phyloP scores from a whole-genome alignment of 2,113 vertebrate genomes.

The Clupea harengus region DNA sequence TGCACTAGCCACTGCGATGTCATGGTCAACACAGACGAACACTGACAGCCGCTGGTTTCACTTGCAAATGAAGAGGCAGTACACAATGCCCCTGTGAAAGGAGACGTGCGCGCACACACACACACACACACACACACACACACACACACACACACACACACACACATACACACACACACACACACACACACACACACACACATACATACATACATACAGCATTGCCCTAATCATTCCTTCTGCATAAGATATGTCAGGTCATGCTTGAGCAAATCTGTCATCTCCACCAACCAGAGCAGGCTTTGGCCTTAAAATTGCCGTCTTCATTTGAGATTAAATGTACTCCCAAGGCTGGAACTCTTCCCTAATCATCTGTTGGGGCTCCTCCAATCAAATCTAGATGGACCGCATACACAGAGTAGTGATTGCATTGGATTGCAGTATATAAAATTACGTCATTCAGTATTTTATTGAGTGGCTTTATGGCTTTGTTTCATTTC shows the following conservation, averaged over 20 bases:
- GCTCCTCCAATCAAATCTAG: slow-evolving; percentile 44
- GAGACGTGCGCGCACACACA: background rate
- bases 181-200: no score
- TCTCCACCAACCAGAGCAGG: background rate
- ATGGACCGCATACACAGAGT: background rate
- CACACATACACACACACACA: no score
- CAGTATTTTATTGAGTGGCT: slow-evolving; percentile 3
- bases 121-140: no score
- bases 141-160: no score
- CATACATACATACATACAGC: no score
- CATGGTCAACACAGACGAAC: background rate
- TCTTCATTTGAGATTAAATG: background rate
- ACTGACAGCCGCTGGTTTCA: slow-evolving; percentile 28
- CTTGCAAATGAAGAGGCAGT: slow-evolving; percentile 33
- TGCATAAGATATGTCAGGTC: slow-evolving; percentile 2
- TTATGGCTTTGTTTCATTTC: background rate
- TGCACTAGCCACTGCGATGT: slow-evolving; percentile 17
- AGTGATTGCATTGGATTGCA: background rate
- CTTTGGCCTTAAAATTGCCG: background rate
- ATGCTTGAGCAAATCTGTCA: slow-evolving; percentile 34
- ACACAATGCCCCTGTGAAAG: background rate
- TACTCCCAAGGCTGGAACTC: background rate
- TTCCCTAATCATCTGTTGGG: slow-evolving; percentile 52
- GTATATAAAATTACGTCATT: background rate
- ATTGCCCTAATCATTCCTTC: slow-evolving; percentile 14